phyloP scores from a whole-genome alignment of 2,113 vertebrate genomes.

The Tragelaphus imberbis region DNA sequence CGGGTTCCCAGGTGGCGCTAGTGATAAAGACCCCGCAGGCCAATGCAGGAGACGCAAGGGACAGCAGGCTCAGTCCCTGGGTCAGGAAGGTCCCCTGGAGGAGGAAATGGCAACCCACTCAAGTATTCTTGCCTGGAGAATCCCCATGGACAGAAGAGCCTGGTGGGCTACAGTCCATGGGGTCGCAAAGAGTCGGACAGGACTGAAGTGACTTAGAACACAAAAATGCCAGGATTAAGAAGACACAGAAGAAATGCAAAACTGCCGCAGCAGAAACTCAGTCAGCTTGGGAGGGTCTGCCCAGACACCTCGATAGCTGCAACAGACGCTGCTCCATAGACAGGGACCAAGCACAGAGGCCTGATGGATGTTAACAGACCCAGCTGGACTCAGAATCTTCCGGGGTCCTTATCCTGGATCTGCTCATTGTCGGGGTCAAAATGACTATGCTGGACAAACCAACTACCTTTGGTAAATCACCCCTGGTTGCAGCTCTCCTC shows the following conservation, averaged over 20 bases:
- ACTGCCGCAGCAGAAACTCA: not conserved
- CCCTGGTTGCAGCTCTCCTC: not conserved
- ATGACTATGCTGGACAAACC: not conserved
- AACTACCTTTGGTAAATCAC: not conserved
- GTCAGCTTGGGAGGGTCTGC: not conserved
- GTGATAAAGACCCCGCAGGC: not conserved
- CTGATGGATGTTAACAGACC: not conserved
- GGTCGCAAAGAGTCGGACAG: not conserved
- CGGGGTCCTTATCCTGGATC: not conserved
- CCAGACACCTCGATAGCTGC: no score
- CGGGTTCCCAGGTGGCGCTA: not conserved
- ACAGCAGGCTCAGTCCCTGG: not conserved
- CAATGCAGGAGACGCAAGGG: not conserved
- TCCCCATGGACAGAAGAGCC: not conserved
- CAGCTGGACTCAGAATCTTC: not conserved
- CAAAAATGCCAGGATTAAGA: not conserved
- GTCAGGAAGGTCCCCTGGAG: not conserved
- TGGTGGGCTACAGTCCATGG: not conserved
- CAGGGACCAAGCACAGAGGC: not conserved
- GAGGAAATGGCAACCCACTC: not conserved
- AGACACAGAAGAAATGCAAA: not conserved
- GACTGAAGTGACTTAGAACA: not conserved
- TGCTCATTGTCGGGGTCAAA: not conserved
- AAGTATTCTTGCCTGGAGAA: not conserved
- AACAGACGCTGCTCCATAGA: fast-evolving